A percentile compares a stretch with the other conserved stretches of the same genome.
Conservation (phyloP, 2,888 invertebrate genomes). For the Apantesis nais region DNA sequence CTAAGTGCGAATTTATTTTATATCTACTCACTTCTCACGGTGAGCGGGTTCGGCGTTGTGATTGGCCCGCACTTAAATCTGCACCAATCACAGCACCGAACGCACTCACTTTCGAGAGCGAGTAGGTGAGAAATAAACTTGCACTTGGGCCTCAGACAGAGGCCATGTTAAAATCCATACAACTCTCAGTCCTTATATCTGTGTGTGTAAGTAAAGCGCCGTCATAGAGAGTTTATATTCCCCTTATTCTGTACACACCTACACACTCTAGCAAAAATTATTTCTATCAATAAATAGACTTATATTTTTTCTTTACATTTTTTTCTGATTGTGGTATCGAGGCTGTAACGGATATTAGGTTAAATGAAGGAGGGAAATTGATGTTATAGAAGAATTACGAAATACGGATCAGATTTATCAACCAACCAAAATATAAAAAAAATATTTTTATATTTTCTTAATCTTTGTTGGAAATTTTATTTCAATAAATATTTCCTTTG, state of each 20-base stretch:
- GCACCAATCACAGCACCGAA: no score
- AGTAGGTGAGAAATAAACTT: no score
- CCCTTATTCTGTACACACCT: background rate
- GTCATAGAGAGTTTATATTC: background rate
- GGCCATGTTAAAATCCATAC: no score
- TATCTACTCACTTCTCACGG: no score
- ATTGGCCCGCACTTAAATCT: no score
- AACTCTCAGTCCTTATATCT: no score
- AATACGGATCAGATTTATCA: background rate
- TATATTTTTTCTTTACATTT: background rate
- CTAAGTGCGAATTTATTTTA: no score
- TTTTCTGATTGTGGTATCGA: background rate
- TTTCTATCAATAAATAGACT: background rate
- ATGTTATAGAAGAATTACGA: background rate
- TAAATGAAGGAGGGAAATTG: background rate
- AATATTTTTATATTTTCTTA: background rate
- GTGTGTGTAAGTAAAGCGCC: no score
- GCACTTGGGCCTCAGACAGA: no score
- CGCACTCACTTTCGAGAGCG: no score
- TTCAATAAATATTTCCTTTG: slow-evolving; percentile 8
- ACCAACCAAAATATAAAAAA: background rate
- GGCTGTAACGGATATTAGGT: background rate
- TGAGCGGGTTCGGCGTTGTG: no score
- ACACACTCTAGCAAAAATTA: no score
- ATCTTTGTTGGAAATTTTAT: background rate